Percentiles rank a stretch among this genome's conserved stretches.
Conservation (phyloP, 2,888 invertebrate genomes). For the Seira sanloemensis region DNA sequence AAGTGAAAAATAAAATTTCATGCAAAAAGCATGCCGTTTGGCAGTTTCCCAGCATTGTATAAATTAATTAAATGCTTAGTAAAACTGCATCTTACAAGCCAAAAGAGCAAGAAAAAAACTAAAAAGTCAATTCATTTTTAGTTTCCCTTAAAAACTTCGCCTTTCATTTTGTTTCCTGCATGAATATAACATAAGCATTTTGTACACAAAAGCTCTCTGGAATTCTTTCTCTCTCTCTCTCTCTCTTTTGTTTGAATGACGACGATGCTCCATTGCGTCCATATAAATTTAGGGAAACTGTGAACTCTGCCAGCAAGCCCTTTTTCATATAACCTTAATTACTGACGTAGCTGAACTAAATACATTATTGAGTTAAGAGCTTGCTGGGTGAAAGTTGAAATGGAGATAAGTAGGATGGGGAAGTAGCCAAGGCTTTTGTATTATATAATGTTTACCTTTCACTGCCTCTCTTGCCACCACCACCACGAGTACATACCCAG, state of each 20-base stretch:
- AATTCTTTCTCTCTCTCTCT: too few species aligned
- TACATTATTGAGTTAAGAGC: constrained; percentile 35
- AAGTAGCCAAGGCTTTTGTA: too few species aligned
- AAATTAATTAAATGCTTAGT: constrained; percentile 69
- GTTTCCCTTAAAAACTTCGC: constrained; percentile 24
- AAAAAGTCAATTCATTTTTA: constrained; percentile 44
- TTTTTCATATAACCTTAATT: constrained; percentile 11
- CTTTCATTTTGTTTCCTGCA: constrained; percentile 30
- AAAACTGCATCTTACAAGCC: constrained; percentile 65
- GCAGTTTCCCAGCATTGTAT: constrained; percentile 63
- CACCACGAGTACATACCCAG: too few species aligned
- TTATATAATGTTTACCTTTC: too few species aligned
- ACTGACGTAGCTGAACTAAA: constrained; percentile 21
- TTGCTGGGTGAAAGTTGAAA: constrained; percentile 52
- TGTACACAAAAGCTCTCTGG: neutral
- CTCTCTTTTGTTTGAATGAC: constrained; percentile 16
- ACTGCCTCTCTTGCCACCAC: too few species aligned
- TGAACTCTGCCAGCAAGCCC: neutral
- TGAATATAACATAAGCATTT: neutral
- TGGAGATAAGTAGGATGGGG: neutral
- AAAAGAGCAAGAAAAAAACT: constrained; percentile 40
- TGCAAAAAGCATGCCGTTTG: constrained; percentile 53
- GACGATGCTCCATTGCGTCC: constrained; percentile 11
- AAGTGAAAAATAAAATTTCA: constrained; percentile 29
- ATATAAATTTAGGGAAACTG: constrained; percentile 6